Evolutionary conservation across 1,140 invertebrate species (phyloP).

Genomic region (Conus betulinus): DNA sequence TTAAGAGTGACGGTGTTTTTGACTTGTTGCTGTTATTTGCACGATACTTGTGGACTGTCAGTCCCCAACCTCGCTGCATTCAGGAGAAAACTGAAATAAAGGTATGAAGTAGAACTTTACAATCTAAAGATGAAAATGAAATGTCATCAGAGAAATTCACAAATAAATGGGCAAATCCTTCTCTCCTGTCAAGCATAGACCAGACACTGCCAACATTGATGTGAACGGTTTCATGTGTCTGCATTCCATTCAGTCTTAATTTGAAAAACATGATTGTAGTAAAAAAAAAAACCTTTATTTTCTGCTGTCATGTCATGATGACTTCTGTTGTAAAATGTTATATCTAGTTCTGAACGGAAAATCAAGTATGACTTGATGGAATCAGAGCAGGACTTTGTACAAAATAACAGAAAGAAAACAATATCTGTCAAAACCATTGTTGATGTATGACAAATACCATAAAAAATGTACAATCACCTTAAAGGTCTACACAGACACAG

Average conservation of each 20-base stretch:
- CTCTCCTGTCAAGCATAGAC: too few relatives aligned
- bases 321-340: constrained; percentile 6
- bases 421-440: constrained; percentile 1
- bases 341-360: not conserved
- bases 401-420: constrained; percentile 17
- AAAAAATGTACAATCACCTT: not conserved
- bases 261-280: not conserved
- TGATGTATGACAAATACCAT: not conserved
- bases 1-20: too few relatives aligned
- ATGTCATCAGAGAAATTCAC: too few relatives aligned
- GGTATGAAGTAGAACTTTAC: too few relatives aligned
- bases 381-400: constrained; percentile 18
- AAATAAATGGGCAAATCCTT: too few relatives aligned
- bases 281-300: constrained; percentile 25
- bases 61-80: too few relatives aligned
- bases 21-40: too few relatives aligned
- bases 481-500: not conserved
- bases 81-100: too few relatives aligned
- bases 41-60: too few relatives aligned
- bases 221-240: not conserved
- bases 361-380: constrained; percentile 15
- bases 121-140: too few relatives aligned
- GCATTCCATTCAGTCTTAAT: not conserved
- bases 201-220: too few relatives aligned
- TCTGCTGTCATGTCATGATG: constrained; percentile 28